Conservation (phyloP, 2,888 invertebrate species). For the Agonopterix arenella region DNA sequence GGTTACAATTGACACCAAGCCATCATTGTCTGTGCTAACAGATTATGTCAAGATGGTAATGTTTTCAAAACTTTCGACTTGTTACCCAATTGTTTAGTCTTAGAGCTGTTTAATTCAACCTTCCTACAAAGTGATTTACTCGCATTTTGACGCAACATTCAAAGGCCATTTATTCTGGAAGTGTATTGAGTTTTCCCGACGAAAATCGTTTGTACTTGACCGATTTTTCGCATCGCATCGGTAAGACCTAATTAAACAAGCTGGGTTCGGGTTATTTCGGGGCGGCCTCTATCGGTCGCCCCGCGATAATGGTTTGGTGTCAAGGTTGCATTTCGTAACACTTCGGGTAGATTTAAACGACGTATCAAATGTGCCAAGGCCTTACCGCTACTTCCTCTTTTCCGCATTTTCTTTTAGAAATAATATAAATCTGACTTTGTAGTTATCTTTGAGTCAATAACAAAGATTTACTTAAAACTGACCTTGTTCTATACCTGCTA, state of each 20-base stretch:
- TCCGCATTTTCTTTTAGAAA: conserved; percentile 27
- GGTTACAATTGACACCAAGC: conserved; percentile 43
- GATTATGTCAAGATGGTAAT: conserved; percentile 47
- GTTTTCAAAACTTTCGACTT: conserved; percentile 51
- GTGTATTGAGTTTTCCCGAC: conserved; percentile 40
- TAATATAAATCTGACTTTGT: conserved; percentile 3
- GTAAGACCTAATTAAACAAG: conserved; percentile 53
- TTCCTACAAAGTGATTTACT: conserved; percentile 18
- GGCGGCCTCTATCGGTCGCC: conserved; percentile 61
- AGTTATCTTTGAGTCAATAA: neutral
- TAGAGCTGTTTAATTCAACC: conserved; percentile 8
- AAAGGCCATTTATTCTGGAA: conserved; percentile 45
- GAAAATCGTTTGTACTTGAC: conserved; percentile 56
- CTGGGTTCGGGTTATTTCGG: conserved; percentile 56
- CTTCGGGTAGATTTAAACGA: conserved; percentile 28
- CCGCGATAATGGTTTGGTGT: conserved; percentile 69
- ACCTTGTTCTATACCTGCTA: conserved; percentile 57
- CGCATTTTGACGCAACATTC: conserved; percentile 27
- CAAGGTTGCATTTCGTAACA: conserved; percentile 67
- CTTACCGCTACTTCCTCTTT: conserved; percentile 29
- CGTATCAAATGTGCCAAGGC: conserved; percentile 60
- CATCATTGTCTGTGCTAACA: conserved; percentile 44
- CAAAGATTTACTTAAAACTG: conserved; percentile 10
- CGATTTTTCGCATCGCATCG: conserved; percentile 55
- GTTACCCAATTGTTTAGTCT: conserved; percentile 45